Evolutionary conservation across 1,140 invertebrate genomes (phyloP).

Genomic region (Lethrus apterus): DNA sequence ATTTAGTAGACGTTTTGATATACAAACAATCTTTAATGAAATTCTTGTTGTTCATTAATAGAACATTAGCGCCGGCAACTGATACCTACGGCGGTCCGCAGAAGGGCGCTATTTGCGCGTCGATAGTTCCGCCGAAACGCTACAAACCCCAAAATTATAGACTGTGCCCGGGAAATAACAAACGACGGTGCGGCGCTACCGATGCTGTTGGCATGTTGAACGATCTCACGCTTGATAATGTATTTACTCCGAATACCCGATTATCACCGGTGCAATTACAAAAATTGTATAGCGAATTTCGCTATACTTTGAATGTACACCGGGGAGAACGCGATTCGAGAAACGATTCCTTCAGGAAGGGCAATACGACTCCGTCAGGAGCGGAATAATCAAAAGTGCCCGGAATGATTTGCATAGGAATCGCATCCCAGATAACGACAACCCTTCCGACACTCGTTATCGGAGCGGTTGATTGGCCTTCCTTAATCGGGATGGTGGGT

Average conservation of each 20-base stretch:
- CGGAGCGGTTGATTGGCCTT: conserved; percentile 24
- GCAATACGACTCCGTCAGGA: conserved; percentile 28
- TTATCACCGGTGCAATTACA: no score
- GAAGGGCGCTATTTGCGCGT: conserved; percentile 3
- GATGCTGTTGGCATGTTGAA: no score
- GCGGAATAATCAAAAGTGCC: conserved; percentile 32
- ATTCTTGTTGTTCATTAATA: conserved; percentile 63
- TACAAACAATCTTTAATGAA: conserved; percentile 62
- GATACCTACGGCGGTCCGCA: conserved; percentile 4
- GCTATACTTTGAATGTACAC: no score
- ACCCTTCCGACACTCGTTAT: conserved; percentile 29
- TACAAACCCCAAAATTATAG: conserved; percentile 8
- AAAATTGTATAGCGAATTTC: no score
- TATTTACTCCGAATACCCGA: no score
- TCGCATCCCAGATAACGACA: conserved; percentile 32
- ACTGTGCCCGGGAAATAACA: conserved; percentile 1
- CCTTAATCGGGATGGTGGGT: conserved; percentile 29
- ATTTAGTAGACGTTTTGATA: conserved; percentile 59
- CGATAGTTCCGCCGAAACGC: neutral
- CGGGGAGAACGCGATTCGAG: no score
- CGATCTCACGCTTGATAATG: no score
- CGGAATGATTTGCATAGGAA: conserved; percentile 32
- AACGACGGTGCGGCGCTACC: neutral
- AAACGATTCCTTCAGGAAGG: no score
- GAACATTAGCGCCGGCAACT: no score